These are phyloP conservation scores for Rhinogobio ventralis DNA, from an alignment of 2,797 vertebrate species.

Conservation along the genomic window DNA sequence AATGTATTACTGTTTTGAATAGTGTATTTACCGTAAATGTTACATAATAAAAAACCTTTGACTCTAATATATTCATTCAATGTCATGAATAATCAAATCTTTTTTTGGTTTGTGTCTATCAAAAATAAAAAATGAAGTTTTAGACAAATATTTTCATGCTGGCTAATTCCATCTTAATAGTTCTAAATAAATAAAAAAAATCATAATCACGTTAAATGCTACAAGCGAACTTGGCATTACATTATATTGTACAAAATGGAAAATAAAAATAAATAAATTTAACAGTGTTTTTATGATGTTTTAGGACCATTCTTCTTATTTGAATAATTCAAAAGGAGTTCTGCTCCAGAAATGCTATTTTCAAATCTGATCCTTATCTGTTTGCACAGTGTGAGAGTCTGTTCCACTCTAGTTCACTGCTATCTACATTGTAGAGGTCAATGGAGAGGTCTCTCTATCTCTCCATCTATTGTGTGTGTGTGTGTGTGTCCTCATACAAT, in stretches of 20 bases:
- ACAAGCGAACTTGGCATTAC: neutral
- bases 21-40: neutral
- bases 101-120: no score
- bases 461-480: constrained; percentile 19
- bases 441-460: constrained; percentile 44
- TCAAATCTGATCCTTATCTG: constrained; percentile 49
- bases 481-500: constrained; percentile 34
- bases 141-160: neutral
- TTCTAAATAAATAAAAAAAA: neutral
- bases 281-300: constrained; percentile 3
- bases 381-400: constrained; percentile 38
- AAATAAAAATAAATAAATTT: neutral
- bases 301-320: neutral
- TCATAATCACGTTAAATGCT: neutral
- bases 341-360: neutral
- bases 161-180: neutral
- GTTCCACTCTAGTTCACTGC: constrained; percentile 44
- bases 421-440: constrained; percentile 44
- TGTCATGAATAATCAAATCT: neutral
- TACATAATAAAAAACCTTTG: neutral
- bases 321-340: constrained; percentile 44
- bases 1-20: neutral
- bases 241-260: neutral
- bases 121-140: no score
- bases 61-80: neutral